These are phyloP conservation scores for Bovichtus variegatus DNA, from an alignment of 2,797 vertebrate species.

Conservation along the genomic window DNA sequence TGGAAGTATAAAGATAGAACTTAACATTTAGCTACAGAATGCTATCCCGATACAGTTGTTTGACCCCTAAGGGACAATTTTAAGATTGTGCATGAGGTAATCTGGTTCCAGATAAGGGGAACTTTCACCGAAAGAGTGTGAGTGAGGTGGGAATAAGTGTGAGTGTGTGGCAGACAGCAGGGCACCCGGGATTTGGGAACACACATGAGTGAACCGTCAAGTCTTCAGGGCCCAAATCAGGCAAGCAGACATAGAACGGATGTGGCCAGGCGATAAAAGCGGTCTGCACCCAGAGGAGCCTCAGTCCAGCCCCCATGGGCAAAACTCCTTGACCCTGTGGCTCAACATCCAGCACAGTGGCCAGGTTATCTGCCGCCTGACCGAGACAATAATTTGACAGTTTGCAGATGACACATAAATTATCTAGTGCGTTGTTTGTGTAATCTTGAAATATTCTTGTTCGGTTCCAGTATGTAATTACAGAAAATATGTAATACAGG, in stretches of 20 bases:
- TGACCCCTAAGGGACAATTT: conserved; percentile 38
- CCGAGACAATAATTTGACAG: conserved; percentile 12
- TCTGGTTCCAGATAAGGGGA: conserved; percentile 44
- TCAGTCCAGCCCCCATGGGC: conserved; percentile 50
- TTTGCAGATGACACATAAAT: conserved; percentile 1
- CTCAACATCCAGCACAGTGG: conserved; percentile 37
- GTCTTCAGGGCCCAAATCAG: conserved; percentile 74
- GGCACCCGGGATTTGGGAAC: conserved; percentile 67
- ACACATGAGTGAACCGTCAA: conserved; percentile 73
- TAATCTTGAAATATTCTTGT: conserved; percentile 12
- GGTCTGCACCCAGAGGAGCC: conserved; percentile 62
- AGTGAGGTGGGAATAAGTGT: conserved; percentile 23
- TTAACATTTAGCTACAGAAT: conserved; percentile 38
- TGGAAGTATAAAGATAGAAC: conserved; percentile 44
- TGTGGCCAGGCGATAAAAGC: conserved; percentile 73
- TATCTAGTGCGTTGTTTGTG: not conserved
- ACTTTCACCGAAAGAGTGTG: conserved; percentile 61
- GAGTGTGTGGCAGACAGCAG: conserved; percentile 59
- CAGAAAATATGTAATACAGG: conserved; percentile 26
- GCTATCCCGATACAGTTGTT: conserved; percentile 40
- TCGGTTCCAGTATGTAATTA: conserved; percentile 31
- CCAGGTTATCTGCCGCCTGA: conserved; percentile 44
- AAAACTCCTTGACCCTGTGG: conserved; percentile 61
- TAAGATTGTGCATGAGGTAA: conserved; percentile 50
- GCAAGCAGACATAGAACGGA: conserved; percentile 62